A percentile compares a stretch with the other conserved stretches of the same genome.
These are phyloP conservation scores for Amblyjoppa proteus DNA, from an alignment of 2,888 invertebrate genomes.

Conservation along the genomic window DNA sequence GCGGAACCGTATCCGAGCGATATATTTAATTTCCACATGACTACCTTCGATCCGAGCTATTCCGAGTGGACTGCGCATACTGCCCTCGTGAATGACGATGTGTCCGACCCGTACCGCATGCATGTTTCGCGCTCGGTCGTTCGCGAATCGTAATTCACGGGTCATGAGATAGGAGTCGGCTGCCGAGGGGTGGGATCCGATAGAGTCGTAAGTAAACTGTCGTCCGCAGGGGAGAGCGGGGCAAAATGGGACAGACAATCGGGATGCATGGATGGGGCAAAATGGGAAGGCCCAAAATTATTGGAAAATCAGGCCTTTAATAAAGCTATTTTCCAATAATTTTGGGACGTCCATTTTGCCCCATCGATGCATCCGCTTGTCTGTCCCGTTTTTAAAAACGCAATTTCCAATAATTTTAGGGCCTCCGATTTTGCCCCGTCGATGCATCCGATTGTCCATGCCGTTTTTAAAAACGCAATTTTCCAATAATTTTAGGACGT, in stretches of 20 bases:
- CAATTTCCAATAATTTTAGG: no score
- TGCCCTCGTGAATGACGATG: slow-evolving; percentile 2
- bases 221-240: neutral
- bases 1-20: neutral
- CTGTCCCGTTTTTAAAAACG: no score
- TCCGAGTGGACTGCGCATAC: neutral
- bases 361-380: no score
- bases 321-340: neutral
- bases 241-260: no score
- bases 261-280: slow-evolving; percentile 9
- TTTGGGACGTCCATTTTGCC: no score
- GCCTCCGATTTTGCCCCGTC: no score
- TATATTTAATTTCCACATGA: slow-evolving; percentile 12
- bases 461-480: no score
- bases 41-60: slow-evolving; percentile 10
- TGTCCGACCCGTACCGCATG: slow-evolving; percentile 30
- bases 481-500: no score
- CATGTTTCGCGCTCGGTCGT: slow-evolving; percentile 18
- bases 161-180: slow-evolving; percentile 34
- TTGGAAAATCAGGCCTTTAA: neutral
- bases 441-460: no score
- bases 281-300: no score
- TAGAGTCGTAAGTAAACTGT: slow-evolving; percentile 18
- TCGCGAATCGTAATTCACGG: slow-evolving; percentile 46
- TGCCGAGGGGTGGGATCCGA: slow-evolving; percentile 42